These are phyloP conservation scores for Tinamus major DNA, from an alignment of 2,797 vertebrate genomes.

Conservation along the genomic window DNA sequence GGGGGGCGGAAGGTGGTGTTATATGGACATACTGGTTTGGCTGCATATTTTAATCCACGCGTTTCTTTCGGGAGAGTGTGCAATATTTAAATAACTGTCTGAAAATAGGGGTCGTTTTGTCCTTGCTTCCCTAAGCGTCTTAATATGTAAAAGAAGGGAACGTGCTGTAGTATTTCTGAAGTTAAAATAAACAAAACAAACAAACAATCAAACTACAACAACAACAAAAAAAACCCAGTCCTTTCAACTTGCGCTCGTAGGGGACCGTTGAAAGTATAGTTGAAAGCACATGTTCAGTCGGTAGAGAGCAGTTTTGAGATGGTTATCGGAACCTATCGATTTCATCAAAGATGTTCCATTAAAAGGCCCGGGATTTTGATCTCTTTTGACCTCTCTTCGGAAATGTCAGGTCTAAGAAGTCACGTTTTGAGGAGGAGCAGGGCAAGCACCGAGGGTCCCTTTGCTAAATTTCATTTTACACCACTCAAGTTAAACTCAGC, in stretches of 20 bases:
- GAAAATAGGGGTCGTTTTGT: neutral
- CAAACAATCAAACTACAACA: neutral
- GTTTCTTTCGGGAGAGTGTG: neutral
- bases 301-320: neutral
- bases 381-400: conserved; percentile 28
- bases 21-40: conserved; percentile 9
- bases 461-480: conserved; percentile 39
- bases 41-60: conserved; percentile 6
- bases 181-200: too few relatives aligned
- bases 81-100: neutral
- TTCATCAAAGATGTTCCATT: conserved; percentile 55
- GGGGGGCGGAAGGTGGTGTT: neutral
- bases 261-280: neutral
- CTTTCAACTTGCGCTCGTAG: neutral
- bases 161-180: neutral
- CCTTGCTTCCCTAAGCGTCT: neutral
- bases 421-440: neutral
- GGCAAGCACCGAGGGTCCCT: conserved; percentile 33
- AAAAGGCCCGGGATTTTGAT: conserved; percentile 4
- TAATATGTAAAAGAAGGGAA: neutral
- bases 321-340: conserved; percentile 52
- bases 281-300: conserved; percentile 1
- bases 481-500: conserved; percentile 48
- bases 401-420: neutral
- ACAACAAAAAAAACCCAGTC: too few relatives aligned